Evolutionary conservation across 2,888 invertebrate species (phyloP), one percentile per base, ranked within the genome.

Genomic region (Hoplodrina blanda): DNA sequence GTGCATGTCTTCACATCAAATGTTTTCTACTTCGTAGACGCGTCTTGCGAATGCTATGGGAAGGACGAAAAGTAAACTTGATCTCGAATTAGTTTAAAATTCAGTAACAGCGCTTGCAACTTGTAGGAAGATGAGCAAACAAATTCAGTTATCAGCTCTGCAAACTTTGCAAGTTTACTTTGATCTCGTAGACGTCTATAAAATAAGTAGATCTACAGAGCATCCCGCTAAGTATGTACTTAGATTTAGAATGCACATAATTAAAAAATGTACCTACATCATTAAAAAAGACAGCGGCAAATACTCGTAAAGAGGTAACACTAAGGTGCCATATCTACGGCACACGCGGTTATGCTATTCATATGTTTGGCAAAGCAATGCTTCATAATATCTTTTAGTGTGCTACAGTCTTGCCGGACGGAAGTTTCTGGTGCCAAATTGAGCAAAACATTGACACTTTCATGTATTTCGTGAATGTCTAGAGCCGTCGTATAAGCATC

Each of bases 111-210:
- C 33, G 33, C 33, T 55, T 60, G 46, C 33, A 73, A 54, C 17
- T 73, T 50, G 41, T 19, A 67, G 33, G 59, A 66, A 55, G 41
- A 57, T 41, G 41, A 66, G 50, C 50, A 55, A 73, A 73, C 55
- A 54, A 66, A 73, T 73, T 73, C 49, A 52, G 17, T 57, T 72
- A 54, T 59, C 66, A 41, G 41, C 30, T 55, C 67, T 37, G 59
- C 50, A 60, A 73, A 73, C 67, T 72, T 57, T 11, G 60, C 44
- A 19, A 64, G 44, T 60, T 50, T 73, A 67, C 73, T 52, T 60
- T 73, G 55, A 67, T 56, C 66, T 73, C 54, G 37, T 54, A 56
- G 55, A 60, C 50, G 30, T 73, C 66, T 56, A 30, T 49, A 66
- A 57, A 72, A 59, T 72, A 50, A 33, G 54, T 20, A 59, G 54